These are phyloP conservation scores for Galeopterus variegatus DNA, from an alignment of 2,113 vertebrate genomes.

Conservation along the genomic window DNA sequence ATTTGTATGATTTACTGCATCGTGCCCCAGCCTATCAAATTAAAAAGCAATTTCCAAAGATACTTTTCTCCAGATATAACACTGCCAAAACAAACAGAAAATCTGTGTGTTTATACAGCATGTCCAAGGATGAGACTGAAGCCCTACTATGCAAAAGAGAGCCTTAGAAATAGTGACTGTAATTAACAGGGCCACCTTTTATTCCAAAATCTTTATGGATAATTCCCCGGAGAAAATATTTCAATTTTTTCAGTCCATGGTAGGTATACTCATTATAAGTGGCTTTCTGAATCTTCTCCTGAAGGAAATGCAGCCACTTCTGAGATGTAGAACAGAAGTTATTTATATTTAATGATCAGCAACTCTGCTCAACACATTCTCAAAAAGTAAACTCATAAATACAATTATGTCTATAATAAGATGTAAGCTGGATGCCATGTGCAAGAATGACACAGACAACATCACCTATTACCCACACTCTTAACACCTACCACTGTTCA, in stretches of 20 bases:
- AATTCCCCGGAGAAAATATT: slow-evolving; percentile 5
- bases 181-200: neutral
- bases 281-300: slow-evolving; percentile 13
- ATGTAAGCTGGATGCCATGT: neutral
- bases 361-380: neutral
- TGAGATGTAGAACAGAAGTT: slow-evolving; percentile 52
- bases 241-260: neutral
- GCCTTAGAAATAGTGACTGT: neutral
- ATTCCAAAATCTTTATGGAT: slow-evolving; percentile 4
- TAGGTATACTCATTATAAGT: slow-evolving; percentile 3
- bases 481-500: neutral
- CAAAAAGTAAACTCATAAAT: neutral
- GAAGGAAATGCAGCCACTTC: slow-evolving; percentile 28
- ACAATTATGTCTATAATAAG: neutral
- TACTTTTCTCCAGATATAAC: neutral
- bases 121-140: neutral
- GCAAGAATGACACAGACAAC: neutral
- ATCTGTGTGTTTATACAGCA: slow-evolving; percentile 30
- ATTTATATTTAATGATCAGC: slow-evolving; percentile 3
- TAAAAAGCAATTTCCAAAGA: slow-evolving; percentile 49
- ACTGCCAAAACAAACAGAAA: slow-evolving; percentile 37
- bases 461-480: neutral
- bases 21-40: neutral
- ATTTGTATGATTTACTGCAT: slow-evolving; percentile 56
- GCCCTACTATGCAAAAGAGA: neutral